phyloP scores from a whole-genome alignment of 2,113 vertebrate species.

The Rhea americana region DNA sequence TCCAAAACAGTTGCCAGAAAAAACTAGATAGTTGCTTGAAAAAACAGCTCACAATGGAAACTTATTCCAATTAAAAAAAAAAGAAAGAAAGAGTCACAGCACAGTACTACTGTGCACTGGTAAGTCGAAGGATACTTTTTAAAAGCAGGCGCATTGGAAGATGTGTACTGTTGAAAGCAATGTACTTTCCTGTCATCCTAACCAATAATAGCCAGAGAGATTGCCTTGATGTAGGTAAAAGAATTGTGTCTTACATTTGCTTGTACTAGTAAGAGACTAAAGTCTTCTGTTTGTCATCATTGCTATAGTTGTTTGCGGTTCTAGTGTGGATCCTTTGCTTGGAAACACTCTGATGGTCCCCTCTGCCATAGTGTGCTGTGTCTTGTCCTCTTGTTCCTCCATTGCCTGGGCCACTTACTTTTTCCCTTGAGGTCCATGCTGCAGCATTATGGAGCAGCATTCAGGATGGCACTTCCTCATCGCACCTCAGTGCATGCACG shows the following conservation, averaged over 20 bases:
- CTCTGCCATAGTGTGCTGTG: accelerated
- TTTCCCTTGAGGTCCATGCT: not conserved
- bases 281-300: not conserved
- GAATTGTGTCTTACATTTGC: accelerated
- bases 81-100: too few relatives aligned
- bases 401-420: not conserved
- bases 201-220: not conserved
- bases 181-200: too few relatives aligned
- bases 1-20: accelerated
- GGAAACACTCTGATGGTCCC: accelerated
- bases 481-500: not conserved
- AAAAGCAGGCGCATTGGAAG: not conserved
- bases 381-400: not conserved
- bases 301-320: not conserved
- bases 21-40: not conserved
- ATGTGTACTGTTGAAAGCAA: accelerated
- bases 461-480: too few relatives aligned
- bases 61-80: not conserved
- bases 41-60: not conserved
- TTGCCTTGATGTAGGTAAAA: too few relatives aligned
- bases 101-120: not conserved
- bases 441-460: not conserved
- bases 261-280: too few relatives aligned
- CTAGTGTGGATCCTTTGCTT: not conserved
- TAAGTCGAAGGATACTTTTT: not conserved